Base-by-base conservation (phyloP, 2,888 invertebrate species). In the Ptychoptera albimana region DNA sequence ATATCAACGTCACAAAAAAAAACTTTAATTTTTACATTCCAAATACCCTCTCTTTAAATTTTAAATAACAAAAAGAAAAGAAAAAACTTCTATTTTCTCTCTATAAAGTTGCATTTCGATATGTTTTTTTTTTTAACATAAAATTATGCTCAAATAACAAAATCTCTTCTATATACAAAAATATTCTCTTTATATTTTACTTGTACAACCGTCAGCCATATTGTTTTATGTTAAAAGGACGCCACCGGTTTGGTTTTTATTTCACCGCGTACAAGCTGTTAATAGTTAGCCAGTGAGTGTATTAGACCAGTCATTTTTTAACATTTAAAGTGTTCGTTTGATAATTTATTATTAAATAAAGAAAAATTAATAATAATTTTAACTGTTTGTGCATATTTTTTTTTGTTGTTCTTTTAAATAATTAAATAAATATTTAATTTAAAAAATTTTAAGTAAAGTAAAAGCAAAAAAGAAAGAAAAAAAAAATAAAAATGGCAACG, bases 401-500 rank as follows among this genome's bases (percentile, higher is more conserved):
- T 6, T 32, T 9, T 32, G 9, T 32, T 32, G 8, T 39, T 39
- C 11, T 29, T 30, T 13, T 2, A 40, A 40, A 2, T 31, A 32
- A 40, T 13, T 14, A 32, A 32, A 32, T 31, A 40, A 34, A 37
- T 9, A 32, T 32, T 32, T 11, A 32, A 32, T 32, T 11, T 7
- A 32, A 7, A 7, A 15, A 37, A 37, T 15, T 5, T 3, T 8
- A 41, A 12, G 29, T 32, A 8, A 8, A 8, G 14, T n/a, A 41
- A 41, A 32, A 14, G 14, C 14, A 13, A 16, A 44, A 46, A 45
- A 36, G 30, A 46, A 40, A 45, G 31, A 30, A 42, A 49, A 45
- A 43, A 38, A 39, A 49, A 54, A 56, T 55, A 57, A 70, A 63
- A 63, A 84, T 85, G 83, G 77, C 83, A 57, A 78, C 81, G 54